Conservation (phyloP, 2,888 invertebrate species). For the Drosophila infuscata region DNA sequence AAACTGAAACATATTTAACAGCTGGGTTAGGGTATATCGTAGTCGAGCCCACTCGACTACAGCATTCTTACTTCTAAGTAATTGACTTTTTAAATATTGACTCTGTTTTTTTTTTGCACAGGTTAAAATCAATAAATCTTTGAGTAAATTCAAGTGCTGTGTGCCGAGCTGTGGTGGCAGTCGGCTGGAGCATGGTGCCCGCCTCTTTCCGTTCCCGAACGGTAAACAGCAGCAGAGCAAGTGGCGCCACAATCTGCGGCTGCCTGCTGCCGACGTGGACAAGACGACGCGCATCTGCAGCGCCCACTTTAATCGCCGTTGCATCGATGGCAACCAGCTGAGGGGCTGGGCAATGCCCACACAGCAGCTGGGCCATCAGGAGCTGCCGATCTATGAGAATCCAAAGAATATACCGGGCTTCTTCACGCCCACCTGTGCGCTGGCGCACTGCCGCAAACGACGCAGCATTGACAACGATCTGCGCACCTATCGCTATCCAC, state of each 20-base stretch:
- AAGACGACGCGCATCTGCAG: constrained; percentile 70
- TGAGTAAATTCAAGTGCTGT: constrained; percentile 67
- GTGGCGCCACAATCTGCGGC: constrained; percentile 80
- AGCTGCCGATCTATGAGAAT: constrained; percentile 76
- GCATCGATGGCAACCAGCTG: constrained; percentile 76
- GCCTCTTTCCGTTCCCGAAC: constrained; percentile 73
- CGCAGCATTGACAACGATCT: constrained; percentile 71
- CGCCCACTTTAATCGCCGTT: constrained; percentile 79
- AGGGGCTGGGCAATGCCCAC: constrained; percentile 80
- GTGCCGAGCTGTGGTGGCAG: constrained; percentile 70
- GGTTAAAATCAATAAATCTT: constrained; percentile 66
- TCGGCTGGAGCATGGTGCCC: constrained; percentile 77
- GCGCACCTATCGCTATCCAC: constrained; percentile 79
- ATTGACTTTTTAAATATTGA: not conserved
- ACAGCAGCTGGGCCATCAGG: constrained; percentile 68
- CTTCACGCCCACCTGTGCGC: constrained; percentile 72
- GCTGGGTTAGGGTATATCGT: too few species aligned
- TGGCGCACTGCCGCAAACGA: constrained; percentile 73
- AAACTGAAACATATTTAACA: too few species aligned
- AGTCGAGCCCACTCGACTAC: too few species aligned
- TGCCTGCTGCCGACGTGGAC: constrained; percentile 53
- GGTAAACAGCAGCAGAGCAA: constrained; percentile 70
- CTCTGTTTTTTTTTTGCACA: constrained; percentile 27
- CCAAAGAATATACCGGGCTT: constrained; percentile 77
- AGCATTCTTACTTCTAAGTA: too few species aligned